These are phyloP conservation scores for Poeciliopsis infans DNA, from an alignment of 2,797 vertebrate species.

Conservation along the genomic window DNA sequence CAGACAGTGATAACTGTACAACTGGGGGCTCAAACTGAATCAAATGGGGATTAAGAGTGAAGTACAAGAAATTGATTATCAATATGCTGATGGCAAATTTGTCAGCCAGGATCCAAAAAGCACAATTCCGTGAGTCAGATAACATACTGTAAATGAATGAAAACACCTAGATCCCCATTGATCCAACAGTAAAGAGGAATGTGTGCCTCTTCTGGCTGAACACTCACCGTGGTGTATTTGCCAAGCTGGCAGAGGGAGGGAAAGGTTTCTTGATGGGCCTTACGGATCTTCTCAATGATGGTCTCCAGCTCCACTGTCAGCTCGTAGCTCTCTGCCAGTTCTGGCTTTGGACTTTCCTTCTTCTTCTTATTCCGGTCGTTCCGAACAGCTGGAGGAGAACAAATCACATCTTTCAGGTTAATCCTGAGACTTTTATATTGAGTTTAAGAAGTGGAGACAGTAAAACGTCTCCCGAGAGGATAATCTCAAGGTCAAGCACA, in stretches of 20 bases:
- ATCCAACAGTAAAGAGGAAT: not conserved
- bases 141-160: not conserved
- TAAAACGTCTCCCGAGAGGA: not conserved
- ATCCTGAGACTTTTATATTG: not conserved
- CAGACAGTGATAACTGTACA: slow-evolving; percentile 9
- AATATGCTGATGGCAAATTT: slow-evolving; percentile 28
- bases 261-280: slow-evolving; percentile 98
- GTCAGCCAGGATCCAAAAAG: slow-evolving; percentile 42
- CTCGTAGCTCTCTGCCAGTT: slow-evolving; percentile 91
- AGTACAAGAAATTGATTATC: slow-evolving; percentile 51
- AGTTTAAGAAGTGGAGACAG: not conserved
- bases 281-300: slow-evolving; percentile 95
- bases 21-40: slow-evolving; percentile 37
- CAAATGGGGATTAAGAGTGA: slow-evolving; percentile 55
- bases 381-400: slow-evolving; percentile 86
- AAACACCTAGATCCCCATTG: not conserved
- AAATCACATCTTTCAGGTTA: slow-evolving; percentile 27
- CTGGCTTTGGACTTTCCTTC: slow-evolving; percentile 91
- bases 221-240: slow-evolving; percentile 95
- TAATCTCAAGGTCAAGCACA: not conserved
- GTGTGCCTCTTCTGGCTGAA: not conserved
- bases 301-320: slow-evolving; percentile 92
- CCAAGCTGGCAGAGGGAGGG: slow-evolving; percentile 98
- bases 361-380: slow-evolving; percentile 99
- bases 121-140: not conserved